phyloP scores from a whole-genome alignment of 2,888 invertebrate species.

The Nowickia ferox region DNA sequence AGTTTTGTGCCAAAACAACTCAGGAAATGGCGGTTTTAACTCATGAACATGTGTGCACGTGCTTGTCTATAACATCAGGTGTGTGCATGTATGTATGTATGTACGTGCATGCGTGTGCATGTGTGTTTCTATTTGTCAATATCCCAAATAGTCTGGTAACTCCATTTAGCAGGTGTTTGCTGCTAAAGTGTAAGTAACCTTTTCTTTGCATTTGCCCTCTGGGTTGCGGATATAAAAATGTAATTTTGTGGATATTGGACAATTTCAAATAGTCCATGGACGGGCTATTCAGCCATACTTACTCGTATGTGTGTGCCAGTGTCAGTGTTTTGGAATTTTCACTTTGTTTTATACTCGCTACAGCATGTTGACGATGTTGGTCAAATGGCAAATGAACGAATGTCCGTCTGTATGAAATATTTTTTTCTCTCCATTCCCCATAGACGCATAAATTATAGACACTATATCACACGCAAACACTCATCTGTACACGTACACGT shows the following conservation, averaged over 20 bases:
- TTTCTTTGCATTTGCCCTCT: constrained; percentile 41
- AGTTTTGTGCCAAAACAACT: constrained; percentile 47
- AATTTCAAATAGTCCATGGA: constrained; percentile 42
- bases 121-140: not conserved
- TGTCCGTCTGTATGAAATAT: constrained; percentile 2
- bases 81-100: not conserved
- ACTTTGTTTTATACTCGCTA: constrained; percentile 27
- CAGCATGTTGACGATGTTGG: constrained; percentile 13
- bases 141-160: constrained; percentile 45
- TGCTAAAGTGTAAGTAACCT: constrained; percentile 38
- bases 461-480: constrained; percentile 9
- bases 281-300: constrained; percentile 9
- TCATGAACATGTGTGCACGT: constrained; percentile 20
- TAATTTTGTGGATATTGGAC: constrained; percentile 60
- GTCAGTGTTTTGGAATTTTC: constrained; percentile 34
- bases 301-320: not conserved
- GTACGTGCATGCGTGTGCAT: not conserved
- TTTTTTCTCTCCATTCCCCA: constrained; percentile 24
- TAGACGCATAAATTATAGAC: constrained; percentile 46
- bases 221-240: constrained; percentile 52
- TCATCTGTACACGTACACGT: too few species aligned
- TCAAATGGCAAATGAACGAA: constrained; percentile 9
- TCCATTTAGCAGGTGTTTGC: constrained; percentile 62
- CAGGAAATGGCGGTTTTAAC: constrained; percentile 57
- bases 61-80: not conserved